Evolutionary conservation across 2,797 vertebrate species (phyloP).

Genomic region (Nothura maculosa): DNA sequence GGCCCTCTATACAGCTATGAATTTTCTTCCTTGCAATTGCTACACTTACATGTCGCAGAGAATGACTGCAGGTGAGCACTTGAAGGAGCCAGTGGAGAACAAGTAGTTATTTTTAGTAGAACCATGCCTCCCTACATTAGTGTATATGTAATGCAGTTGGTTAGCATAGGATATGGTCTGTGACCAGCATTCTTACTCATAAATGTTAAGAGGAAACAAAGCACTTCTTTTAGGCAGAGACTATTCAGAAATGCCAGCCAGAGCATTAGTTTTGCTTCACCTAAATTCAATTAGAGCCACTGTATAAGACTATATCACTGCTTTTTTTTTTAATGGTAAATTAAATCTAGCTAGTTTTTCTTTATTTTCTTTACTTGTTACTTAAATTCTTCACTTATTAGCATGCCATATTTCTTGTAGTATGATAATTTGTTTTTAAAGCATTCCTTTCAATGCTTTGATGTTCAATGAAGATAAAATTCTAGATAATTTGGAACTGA

Average conservation of each 20-base stretch:
- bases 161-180: background rate
- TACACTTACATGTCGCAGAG: background rate
- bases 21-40: background rate
- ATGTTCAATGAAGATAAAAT: background rate
- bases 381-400: background rate
- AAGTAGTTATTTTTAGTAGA: background rate
- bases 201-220: background rate
- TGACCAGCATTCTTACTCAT: background rate
- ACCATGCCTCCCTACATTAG: background rate
- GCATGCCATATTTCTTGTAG: background rate
- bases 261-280: slow-evolving; percentile 66
- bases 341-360: no score
- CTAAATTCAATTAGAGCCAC: slow-evolving; percentile 73
- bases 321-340: slow-evolving; percentile 18
- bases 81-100: background rate
- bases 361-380: no score
- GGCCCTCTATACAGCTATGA: background rate
- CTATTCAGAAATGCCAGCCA: slow-evolving; percentile 38
- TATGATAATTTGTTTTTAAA: background rate
- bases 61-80: background rate
- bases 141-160: background rate
- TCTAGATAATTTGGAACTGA: background rate
- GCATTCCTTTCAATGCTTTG: background rate
- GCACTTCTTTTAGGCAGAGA: slow-evolving; percentile 13
- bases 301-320: slow-evolving; percentile 52